These are phyloP conservation scores for Sebastiscus tertius DNA, from an alignment of 2,797 vertebrate genomes.

Conservation along the genomic window DNA sequence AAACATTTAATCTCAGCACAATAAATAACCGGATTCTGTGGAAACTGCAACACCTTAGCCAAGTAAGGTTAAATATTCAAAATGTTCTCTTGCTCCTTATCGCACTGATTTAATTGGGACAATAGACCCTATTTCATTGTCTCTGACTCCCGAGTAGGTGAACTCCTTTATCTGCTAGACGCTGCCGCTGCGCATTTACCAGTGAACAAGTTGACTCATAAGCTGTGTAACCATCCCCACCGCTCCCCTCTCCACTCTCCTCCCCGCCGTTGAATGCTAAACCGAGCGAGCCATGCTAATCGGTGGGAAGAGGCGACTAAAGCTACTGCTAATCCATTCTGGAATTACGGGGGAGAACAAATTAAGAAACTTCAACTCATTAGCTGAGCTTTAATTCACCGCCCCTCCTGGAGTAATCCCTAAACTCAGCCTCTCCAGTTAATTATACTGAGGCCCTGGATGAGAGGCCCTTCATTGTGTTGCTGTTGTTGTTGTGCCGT, in stretches of 20 bases:
- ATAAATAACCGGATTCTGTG: neutral
- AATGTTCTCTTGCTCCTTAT: conserved; percentile 11
- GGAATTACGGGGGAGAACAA: conserved; percentile 86
- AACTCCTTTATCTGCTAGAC: conserved; percentile 61
- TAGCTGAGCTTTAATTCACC: conserved; percentile 85
- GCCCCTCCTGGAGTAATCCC: conserved; percentile 85
- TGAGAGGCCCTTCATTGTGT: conserved; percentile 76
- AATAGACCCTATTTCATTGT: conserved; percentile 40
- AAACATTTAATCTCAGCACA: neutral
- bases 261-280: conserved; percentile 63
- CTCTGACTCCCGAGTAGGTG: conserved; percentile 44
- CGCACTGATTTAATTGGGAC: conserved; percentile 46
- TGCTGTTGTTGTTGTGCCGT: conserved; percentile 61
- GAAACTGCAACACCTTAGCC: neutral
- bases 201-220: conserved; percentile 63
- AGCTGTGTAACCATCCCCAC: conserved; percentile 66
- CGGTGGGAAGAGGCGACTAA: conserved; percentile 82
- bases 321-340: conserved; percentile 86
- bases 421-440: conserved; percentile 83
- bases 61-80: neutral
- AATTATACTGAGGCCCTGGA: conserved; percentile 81
- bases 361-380: conserved; percentile 89
- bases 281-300: conserved; percentile 77
- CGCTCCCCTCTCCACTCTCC: conserved; percentile 49
- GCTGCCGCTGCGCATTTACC: conserved; percentile 51